Conservation (phyloP, 92 coral and sea anemone genomes). For the Phenganax subtilis region DNA sequence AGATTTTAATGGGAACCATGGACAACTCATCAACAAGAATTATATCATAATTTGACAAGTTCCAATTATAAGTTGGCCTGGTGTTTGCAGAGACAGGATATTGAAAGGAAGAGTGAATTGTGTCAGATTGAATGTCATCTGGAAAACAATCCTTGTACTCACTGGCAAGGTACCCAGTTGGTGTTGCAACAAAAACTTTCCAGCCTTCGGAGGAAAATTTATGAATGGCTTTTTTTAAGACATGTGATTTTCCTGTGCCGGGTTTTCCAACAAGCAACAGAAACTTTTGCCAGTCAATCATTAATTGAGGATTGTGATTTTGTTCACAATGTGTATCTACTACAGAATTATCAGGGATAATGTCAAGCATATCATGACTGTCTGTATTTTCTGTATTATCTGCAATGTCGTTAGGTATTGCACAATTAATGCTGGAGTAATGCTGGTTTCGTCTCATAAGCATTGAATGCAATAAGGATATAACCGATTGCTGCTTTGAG, state of each 20-base stretch:
- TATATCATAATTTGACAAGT: no score
- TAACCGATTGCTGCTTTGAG: no score
- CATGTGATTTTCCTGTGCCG: constrained; percentile 23
- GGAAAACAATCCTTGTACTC: constrained; percentile 7
- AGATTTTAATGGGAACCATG: no score
- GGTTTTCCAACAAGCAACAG: constrained; percentile 13
- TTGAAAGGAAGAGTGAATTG: neutral
- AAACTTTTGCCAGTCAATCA: constrained; percentile 18
- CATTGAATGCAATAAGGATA: neutral
- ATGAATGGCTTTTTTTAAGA: neutral
- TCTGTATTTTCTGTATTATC: neutral
- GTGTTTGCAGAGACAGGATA: no score
- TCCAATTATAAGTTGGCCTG: no score
- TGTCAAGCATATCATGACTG: neutral
- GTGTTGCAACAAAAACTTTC: neutral
- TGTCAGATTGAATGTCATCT: neutral
- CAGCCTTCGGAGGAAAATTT: neutral
- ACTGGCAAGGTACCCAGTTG: constrained; percentile 7
- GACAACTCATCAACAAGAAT: no score
- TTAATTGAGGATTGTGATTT: neutral
- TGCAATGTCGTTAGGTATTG: no score
- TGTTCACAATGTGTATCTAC: no score
- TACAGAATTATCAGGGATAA: no score
- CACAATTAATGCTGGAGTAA: neutral
- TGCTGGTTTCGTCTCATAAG: neutral